Evolutionary conservation across 2,888 invertebrate species (phyloP).

Genomic region (Stegana nigrithorax): DNA sequence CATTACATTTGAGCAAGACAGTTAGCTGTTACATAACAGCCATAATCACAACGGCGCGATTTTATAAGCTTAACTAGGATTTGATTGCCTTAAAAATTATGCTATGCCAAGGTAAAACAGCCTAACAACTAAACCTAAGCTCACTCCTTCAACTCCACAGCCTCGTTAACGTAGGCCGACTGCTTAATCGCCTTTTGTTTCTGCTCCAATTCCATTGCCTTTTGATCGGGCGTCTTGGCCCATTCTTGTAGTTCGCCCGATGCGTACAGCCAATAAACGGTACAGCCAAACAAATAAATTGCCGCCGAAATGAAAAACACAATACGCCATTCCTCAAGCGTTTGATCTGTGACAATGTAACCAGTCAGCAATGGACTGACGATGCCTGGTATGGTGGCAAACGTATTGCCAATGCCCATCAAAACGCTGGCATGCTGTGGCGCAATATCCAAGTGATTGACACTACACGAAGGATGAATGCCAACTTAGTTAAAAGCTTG

Average conservation of each 20-base stretch:
- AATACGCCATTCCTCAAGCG: constrained; percentile 82
- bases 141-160: constrained; percentile 65
- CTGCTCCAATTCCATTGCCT: constrained; percentile 56
- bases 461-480: constrained; percentile 72
- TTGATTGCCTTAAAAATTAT: not conserved
- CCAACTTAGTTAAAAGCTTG: not conserved
- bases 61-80: too few relatives aligned
- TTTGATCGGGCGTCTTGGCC: constrained; percentile 71
- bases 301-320: constrained; percentile 88
- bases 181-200: constrained; percentile 49
- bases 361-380: constrained; percentile 88
- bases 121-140: too few relatives aligned
- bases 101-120: not conserved
- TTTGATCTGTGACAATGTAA: constrained; percentile 79
- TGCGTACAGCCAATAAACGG: constrained; percentile 84
- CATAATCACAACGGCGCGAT: not conserved
- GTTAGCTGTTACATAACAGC: not conserved
- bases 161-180: constrained; percentile 59
- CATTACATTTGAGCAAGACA: not conserved
- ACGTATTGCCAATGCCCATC: constrained; percentile 92
- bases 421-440: constrained; percentile 91
- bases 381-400: constrained; percentile 92
- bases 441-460: constrained; percentile 89
- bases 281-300: constrained; percentile 85
- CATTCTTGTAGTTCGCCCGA: constrained; percentile 87